Evolutionary conservation across 2,797 vertebrate species (phyloP).

Genomic region (Acanthurus lineatus): DNA sequence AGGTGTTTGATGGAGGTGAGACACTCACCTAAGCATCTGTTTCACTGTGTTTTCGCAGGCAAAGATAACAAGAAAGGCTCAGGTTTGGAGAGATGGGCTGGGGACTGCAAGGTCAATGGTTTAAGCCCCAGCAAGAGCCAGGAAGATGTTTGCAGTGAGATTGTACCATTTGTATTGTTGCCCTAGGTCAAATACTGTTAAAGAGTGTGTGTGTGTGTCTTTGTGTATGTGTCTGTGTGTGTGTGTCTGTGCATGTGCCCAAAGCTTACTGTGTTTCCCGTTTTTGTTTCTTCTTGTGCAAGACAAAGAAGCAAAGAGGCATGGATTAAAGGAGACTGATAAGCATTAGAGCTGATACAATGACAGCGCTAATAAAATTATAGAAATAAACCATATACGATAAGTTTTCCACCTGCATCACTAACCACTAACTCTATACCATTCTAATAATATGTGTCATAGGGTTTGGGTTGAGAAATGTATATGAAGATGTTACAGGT

Average conservation of each 20-base stretch:
- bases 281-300: not conserved
- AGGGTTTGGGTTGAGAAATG: too few relatives aligned
- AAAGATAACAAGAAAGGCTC: not conserved
- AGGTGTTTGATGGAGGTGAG: constrained; percentile 26
- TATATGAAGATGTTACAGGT: not conserved
- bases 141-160: constrained; percentile 13
- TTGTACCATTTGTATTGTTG: constrained; percentile 10
- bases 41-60: constrained; percentile 8
- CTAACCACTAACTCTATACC: not conserved
- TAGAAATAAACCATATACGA: too few relatives aligned
- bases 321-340: not conserved
- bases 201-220: not conserved
- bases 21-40: constrained; percentile 26
- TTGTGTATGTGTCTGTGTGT: not conserved
- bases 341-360: not conserved
- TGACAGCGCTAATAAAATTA: too few relatives aligned
- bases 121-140: not conserved
- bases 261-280: not conserved
- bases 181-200: constrained; percentile 24
- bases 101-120: constrained; percentile 38
- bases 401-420: not conserved
- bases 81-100: not conserved
- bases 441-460: not conserved
- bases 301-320: not conserved
- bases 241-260: not conserved